These are phyloP conservation scores for Tragelaphus imberbis DNA, from an alignment of 2,113 vertebrate genomes.

Conservation along the genomic window DNA sequence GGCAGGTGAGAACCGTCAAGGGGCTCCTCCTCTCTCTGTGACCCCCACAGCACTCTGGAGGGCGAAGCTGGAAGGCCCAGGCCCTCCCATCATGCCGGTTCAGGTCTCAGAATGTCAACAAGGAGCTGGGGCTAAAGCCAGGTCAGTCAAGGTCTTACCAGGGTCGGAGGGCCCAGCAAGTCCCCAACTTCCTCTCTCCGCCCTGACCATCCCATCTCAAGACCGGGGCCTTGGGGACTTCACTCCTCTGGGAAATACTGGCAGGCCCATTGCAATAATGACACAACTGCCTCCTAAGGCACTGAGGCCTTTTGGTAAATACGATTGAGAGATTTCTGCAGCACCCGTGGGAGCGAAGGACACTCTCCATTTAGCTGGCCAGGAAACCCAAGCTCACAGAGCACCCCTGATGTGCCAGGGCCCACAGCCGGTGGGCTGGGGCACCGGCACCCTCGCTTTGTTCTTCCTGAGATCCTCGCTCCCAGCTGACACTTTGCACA, in stretches of 20 bases:
- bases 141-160: background rate
- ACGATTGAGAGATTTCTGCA: background rate
- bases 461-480: rapidly evolving
- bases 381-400: background rate
- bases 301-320: background rate
- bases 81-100: rapidly evolving
- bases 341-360: background rate
- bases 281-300: background rate
- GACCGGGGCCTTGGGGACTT: background rate
- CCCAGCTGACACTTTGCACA: background rate
- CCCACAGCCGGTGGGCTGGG: rapidly evolving
- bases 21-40: background rate
- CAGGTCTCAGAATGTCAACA: background rate
- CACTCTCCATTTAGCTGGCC: background rate
- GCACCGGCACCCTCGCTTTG: background rate
- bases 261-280: rapidly evolving
- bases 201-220: rapidly evolving
- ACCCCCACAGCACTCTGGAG: background rate
- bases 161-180: background rate
- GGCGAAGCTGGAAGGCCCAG: background rate
- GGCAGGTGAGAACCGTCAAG: background rate
- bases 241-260: rapidly evolving
- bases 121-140: background rate
- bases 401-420: rapidly evolving
- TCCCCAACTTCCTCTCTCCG: rapidly evolving